Percentiles rank a stretch among this genome's conserved stretches.
These are phyloP conservation scores for Cydia amplana DNA, from an alignment of 1,140 invertebrate genomes.

Conservation along the genomic window DNA sequence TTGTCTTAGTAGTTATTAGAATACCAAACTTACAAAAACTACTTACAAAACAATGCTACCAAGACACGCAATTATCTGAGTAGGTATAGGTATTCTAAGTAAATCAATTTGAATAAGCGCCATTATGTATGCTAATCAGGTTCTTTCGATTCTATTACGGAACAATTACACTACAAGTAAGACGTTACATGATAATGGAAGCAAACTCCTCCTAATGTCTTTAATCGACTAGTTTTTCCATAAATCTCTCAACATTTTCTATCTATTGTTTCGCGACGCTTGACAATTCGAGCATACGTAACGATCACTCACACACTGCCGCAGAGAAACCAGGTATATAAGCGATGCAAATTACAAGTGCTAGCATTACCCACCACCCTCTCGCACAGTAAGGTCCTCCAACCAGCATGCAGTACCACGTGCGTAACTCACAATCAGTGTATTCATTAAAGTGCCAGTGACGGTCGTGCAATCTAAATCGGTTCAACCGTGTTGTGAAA, in stretches of 20 bases:
- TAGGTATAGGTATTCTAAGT: not conserved
- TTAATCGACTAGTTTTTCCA: conserved; percentile 50
- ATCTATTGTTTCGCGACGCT: conserved; percentile 72
- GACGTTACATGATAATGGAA: conserved; percentile 46
- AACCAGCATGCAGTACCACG: conserved; percentile 67
- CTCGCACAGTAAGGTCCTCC: conserved; percentile 50
- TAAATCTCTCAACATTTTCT: conserved; percentile 64
- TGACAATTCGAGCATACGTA: conserved; percentile 68
- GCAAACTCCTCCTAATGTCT: conserved; percentile 41
- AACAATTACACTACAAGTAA: conserved; percentile 42
- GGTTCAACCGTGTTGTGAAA: conserved; percentile 20
- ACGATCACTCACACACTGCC: conserved; percentile 67
- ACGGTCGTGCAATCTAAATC: conserved; percentile 17
- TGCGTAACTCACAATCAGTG: conserved; percentile 60
- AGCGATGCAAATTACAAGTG: conserved; percentile 74
- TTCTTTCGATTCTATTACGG: conserved; percentile 36
- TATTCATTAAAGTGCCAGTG: conserved; percentile 31
- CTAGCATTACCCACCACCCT: conserved; percentile 70
- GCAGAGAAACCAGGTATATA: conserved; percentile 75
- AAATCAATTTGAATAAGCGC: conserved; percentile 6
- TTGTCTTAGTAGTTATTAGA: not conserved
- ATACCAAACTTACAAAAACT: conserved; percentile 3
- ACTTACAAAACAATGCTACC: not conserved
- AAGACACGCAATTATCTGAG: not conserved
- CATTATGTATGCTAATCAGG: conserved; percentile 26